phyloP scores from a whole-genome alignment of 2,113 vertebrate genomes.

The Balaeniceps rex region DNA sequence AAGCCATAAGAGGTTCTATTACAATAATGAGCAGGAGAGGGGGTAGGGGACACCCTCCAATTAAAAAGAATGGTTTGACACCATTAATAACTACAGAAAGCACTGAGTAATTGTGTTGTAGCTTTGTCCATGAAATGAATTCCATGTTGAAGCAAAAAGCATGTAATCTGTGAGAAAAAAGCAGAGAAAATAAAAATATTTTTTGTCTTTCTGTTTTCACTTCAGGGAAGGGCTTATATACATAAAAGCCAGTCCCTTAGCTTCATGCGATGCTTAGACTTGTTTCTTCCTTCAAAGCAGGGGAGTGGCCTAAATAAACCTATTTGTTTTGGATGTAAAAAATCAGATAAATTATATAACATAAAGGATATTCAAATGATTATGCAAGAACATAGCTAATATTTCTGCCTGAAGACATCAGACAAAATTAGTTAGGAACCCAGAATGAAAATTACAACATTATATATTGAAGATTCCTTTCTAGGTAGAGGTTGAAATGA shows the following conservation, averaged over 20 bases:
- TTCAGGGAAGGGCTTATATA: not conserved
- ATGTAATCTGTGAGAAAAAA: not conserved
- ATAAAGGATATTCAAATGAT: not conserved
- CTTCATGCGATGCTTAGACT: not conserved
- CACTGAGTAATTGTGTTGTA: not conserved
- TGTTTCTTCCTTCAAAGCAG: not conserved
- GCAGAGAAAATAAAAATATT: not conserved
- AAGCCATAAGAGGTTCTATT: not conserved
- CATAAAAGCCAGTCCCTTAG: not conserved
- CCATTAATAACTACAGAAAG: not conserved
- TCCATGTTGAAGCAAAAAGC: not conserved
- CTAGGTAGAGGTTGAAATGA: not conserved
- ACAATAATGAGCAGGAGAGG: not conserved
- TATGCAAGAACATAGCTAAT: not conserved
- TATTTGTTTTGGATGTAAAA: not conserved
- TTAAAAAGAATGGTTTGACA: not conserved
- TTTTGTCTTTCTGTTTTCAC: not conserved
- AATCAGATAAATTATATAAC: not conserved
- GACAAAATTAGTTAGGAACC: not conserved
- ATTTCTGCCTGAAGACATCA: not conserved
- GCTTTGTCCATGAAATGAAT: not conserved
- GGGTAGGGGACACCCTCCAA: not conserved
- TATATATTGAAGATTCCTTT: not conserved
- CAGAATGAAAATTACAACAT: not conserved
- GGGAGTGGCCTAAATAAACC: not conserved